phyloP scores from a whole-genome alignment of 2,113 vertebrate species.

The Casuarius casuarius region DNA sequence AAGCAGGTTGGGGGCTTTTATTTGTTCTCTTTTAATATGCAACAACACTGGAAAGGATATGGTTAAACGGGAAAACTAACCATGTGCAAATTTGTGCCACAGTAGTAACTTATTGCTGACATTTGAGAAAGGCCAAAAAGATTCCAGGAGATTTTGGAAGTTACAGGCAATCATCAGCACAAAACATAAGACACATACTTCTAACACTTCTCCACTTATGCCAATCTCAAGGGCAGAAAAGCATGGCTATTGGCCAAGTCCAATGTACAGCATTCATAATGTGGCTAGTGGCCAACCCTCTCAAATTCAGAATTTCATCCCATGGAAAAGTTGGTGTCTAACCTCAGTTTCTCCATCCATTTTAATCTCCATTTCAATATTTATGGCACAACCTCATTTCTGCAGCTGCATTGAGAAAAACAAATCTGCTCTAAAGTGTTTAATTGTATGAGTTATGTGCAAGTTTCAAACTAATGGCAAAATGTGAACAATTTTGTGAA shows the following conservation, averaged over 20 bases:
- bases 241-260: not conserved
- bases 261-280: not conserved
- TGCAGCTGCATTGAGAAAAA: not conserved
- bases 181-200: not conserved
- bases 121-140: slow-evolving; percentile 20
- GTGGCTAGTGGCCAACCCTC: not conserved
- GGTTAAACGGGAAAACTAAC: not conserved
- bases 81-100: slow-evolving; percentile 23
- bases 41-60: slow-evolving; percentile 28
- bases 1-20: not conserved
- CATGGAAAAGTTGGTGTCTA: not conserved
- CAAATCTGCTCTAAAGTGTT: not conserved
- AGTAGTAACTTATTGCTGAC: slow-evolving; percentile 26
- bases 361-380: not conserved
- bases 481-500: not conserved
- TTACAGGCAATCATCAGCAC: not conserved
- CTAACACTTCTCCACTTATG: not conserved
- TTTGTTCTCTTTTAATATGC: slow-evolving; percentile 23
- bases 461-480: slow-evolving; percentile 9
- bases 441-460: not conserved
- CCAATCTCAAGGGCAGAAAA: not conserved
- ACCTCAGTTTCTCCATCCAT: not conserved
- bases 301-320: not conserved
- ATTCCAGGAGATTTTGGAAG: not conserved
- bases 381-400: not conserved